Conservation (phyloP, 2,888 invertebrate species). For the Agrochola macilenta region DNA sequence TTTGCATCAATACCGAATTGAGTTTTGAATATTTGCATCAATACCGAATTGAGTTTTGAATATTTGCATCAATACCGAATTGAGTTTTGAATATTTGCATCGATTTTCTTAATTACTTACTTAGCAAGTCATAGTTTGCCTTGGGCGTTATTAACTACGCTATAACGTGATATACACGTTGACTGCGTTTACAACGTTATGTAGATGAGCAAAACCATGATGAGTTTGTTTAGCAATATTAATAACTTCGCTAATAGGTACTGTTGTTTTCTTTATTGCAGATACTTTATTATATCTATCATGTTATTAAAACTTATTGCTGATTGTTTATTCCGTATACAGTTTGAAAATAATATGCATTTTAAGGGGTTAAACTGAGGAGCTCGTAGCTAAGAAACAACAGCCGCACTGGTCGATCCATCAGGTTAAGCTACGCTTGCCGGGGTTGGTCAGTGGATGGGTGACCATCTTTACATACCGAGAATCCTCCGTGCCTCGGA, state of each 20-base stretch:
- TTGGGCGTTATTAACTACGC: background rate
- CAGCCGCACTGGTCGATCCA: too few species aligned
- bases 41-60: background rate
- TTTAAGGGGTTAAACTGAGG: background rate
- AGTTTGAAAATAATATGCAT: background rate
- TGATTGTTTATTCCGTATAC: background rate
- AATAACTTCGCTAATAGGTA: constrained; percentile 8
- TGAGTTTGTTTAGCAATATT: constrained; percentile 13
- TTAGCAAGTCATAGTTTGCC: background rate
- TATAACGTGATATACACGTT: background rate
- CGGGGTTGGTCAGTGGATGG: too few species aligned
- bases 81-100: background rate
- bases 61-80: background rate
- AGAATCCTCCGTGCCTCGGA: too few species aligned
- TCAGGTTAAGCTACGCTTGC: too few species aligned
- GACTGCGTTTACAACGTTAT: constrained; percentile 21
- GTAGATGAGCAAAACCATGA: constrained; percentile 7
- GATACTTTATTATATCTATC: background rate
- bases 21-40: background rate
- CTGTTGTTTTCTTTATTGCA: background rate
- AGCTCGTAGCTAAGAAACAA: too few species aligned
- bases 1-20: background rate
- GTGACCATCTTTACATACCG: too few species aligned
- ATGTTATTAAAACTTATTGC: background rate
- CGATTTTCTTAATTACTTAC: background rate